Conservation (phyloP, 2,113 vertebrate genomes). For the Tetraodon nigroviridis region DNA sequence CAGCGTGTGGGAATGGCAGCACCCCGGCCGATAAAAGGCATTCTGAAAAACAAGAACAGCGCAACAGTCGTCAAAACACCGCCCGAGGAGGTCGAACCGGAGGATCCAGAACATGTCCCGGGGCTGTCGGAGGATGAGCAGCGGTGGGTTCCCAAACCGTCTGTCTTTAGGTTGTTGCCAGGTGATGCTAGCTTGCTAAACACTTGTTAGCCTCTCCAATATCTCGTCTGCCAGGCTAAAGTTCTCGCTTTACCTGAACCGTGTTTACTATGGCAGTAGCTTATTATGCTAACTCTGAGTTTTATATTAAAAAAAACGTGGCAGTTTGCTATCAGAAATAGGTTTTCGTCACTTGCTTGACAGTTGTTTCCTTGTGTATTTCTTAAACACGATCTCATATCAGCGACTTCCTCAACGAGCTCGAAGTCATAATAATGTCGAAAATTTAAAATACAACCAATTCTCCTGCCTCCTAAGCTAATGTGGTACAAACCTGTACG, state of each 20-base stretch:
- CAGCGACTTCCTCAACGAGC: too few relatives aligned
- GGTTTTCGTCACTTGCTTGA: too few relatives aligned
- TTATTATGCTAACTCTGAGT: too few relatives aligned
- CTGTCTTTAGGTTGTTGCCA: background rate
- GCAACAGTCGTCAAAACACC: constrained; percentile 45
- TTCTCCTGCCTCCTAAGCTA: too few relatives aligned
- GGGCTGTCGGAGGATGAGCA: constrained; percentile 70
- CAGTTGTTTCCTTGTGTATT: too few relatives aligned
- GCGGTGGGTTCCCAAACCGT: constrained; percentile 68
- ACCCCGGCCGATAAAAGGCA: constrained; percentile 78
- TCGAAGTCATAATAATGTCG: too few relatives aligned
- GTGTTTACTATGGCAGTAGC: background rate
- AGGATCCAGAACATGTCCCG: constrained; percentile 55
- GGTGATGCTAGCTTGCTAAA: constrained; percentile 40
- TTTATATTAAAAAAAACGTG: too few relatives aligned
- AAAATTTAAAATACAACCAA: too few relatives aligned
- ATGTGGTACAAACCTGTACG: too few relatives aligned
- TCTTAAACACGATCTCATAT: too few relatives aligned
- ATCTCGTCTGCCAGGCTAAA: background rate
- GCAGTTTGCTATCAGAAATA: too few relatives aligned
- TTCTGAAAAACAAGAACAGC: constrained; percentile 76
- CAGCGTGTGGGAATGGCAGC: constrained; percentile 75
- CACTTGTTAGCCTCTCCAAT: constrained; percentile 52
- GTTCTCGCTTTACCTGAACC: background rate
- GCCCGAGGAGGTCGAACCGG: constrained; percentile 51